Evolutionary conservation across 2,113 vertebrate genomes (phyloP), one percentile per base, ranked within the genome.

Genomic region (Channa argus): DNA sequence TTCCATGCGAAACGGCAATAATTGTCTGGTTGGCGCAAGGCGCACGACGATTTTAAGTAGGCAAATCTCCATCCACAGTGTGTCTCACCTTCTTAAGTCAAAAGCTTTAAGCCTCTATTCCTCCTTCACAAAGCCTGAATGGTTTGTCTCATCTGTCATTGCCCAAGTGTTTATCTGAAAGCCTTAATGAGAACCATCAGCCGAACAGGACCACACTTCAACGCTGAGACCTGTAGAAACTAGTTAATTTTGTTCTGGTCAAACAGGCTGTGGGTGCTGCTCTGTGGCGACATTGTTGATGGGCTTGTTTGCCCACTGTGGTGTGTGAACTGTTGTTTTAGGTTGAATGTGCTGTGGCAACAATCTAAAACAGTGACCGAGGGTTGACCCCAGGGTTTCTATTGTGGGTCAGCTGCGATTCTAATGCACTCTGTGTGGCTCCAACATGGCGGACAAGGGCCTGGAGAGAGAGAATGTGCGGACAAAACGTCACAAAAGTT

Each of bases 101-200:
- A 44, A 80, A 47, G 46, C 67, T 78, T 78, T 72, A 63, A 84
- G 74, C 76, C 39, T 68, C 38, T 65, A 71, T 60, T 67, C 51
- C 47, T 72, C 71, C 60, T 51, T 80, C 55, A 56, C 63, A 12
- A 63, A 71, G 43, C 58, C 46, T 55, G 81, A 84, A 84, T 79
- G 79, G 68, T 85, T 86, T 77, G 82, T 82, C 73, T 89, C 75
- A 86, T 91, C 86, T 84, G 83, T 90, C 87, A 86, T 80, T 86
- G 59, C 77, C 53, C 65, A n/a, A 5, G 85, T 88, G 90, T 91
- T 89, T 89, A 86, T 86, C 75, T 58, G 66, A 39, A 8, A 67
- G 52, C 59, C 58, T 75, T 90, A 84, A 87, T 87, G 70, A 78
- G 76, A 88, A 87, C 81, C 86, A 90, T 80, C 80, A 83, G 79